A percentile compares a stretch with the other conserved stretches of the same genome.
phyloP scores from a whole-genome alignment of 30 jellyfish, hydroid and myxozoan species.

The Mastigias papua region DNA sequence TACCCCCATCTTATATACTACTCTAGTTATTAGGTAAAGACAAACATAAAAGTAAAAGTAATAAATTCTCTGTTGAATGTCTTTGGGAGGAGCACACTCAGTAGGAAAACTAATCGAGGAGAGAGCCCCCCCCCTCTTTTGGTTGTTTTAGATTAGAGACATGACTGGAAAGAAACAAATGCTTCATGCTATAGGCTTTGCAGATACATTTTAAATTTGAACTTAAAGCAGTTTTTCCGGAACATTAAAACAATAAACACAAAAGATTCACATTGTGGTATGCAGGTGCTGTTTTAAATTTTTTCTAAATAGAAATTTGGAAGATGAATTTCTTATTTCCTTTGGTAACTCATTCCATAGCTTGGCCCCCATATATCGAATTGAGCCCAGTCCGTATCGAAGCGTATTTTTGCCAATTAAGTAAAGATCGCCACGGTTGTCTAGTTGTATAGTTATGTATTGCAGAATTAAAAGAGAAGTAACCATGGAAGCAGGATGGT shows the following conservation, averaged over 20 bases:
- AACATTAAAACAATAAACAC: neutral
- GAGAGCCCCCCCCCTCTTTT: neutral
- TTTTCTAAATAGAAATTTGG: constrained; percentile 1
- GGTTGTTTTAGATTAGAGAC: neutral
- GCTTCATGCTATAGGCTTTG: neutral
- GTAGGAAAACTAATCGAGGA: neutral
- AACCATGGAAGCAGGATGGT: too few relatives aligned
- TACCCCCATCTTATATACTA: too few relatives aligned
- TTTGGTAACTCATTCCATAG: constrained; percentile 29
- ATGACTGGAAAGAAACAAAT: neutral
- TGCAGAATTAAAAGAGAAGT: too few relatives aligned
- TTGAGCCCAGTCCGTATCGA: constrained; percentile 27
- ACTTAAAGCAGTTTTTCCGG: neutral
- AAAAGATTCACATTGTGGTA: neutral
- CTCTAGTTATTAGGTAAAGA: too few relatives aligned
- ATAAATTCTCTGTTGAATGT: too few relatives aligned
- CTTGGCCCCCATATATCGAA: constrained; percentile 45
- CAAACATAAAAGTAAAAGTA: too few relatives aligned
- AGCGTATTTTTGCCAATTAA: constrained; percentile 31
- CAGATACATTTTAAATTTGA: neutral
- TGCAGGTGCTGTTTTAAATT: constrained; percentile 1
- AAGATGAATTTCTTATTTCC: neutral
- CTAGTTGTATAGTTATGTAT: constrained; percentile 34
- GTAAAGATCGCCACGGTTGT: constrained; percentile 32
- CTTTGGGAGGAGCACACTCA: neutral